Evolutionary conservation across 2,888 invertebrate genomes (phyloP), one percentile per base, ranked within the genome.

Genomic region (Spicauda simplicius): DNA sequence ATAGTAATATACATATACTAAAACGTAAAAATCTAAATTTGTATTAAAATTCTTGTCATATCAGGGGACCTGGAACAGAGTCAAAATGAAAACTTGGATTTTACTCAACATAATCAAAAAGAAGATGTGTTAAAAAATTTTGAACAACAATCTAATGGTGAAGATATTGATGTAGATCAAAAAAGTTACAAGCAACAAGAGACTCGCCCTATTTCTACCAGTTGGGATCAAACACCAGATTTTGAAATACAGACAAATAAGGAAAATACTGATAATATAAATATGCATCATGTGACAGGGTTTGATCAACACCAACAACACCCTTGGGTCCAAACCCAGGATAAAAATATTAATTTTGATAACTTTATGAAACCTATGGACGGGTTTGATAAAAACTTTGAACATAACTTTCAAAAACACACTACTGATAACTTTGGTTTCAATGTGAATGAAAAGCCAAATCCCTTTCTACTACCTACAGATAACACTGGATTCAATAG

Each of bases 11-110:
- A n/a, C n/a, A n/a, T n/a, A 25, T 25, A 25, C 25, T 25, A 25
- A 25, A 25, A n/a, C n/a, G n/a, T n/a, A n/a, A n/a, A n/a, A n/a
- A n/a, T n/a, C n/a, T n/a, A n/a, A n/a, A n/a, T n/a, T n/a, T n/a
- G n/a, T n/a, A n/a, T n/a, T n/a, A n/a, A n/a, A n/a, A n/a, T n/a
- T n/a, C n/a, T 16, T 25, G 62, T 64, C 62, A 56, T 30, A 69
- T 45, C 58, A 72, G 71, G 69, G n/a, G 54, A 66, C 64, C 54
- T 69, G 64, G 73, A 70, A 20, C 72, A 71, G 56, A 72, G 54
- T 69, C 71, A 73, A 56, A 66, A 55, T 25, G 66, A 48, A 50
- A 61, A 37, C 14, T 25, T 56, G 2, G 61, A 53, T 58, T 52
- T 58, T 12, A 56, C 45, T 14, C 62, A 58, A 58, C 62, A 58